Evolutionary conservation across 2,113 vertebrate species (phyloP).

Genomic region (Chamaetylas fuelleborni): DNA sequence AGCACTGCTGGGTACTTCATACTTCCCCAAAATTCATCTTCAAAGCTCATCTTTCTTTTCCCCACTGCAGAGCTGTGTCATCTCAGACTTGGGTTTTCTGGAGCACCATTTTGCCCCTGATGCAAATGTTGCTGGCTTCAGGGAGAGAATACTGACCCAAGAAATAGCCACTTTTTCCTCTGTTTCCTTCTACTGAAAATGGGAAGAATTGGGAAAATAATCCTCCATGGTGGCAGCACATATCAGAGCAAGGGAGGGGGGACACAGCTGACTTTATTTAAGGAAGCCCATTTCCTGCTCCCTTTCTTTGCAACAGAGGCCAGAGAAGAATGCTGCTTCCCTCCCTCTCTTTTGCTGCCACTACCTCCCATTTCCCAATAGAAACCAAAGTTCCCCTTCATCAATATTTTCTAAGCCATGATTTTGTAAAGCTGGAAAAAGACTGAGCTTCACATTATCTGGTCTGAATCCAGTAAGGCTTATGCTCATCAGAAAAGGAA

Average conservation of each 20-base stretch:
- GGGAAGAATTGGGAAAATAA: not conserved
- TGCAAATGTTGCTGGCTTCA: not conserved
- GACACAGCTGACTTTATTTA: fast-evolving
- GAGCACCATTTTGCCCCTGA: not conserved
- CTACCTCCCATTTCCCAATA: not conserved
- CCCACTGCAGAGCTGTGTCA: not conserved
- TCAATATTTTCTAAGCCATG: not conserved
- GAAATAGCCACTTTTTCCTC: not conserved
- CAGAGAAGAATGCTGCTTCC: not conserved
- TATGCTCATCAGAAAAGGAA: not conserved
- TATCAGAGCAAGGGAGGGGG: not conserved
- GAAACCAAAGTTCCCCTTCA: not conserved
- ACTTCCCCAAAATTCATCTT: not conserved
- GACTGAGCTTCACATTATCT: not conserved
- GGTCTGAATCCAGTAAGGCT: not conserved
- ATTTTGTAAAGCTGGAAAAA: not conserved
- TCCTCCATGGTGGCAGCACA: not conserved
- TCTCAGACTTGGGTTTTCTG: not conserved
- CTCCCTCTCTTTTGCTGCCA: not conserved
- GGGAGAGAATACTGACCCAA: not conserved
- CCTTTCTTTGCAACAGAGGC: not conserved
- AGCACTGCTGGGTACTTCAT: not conserved
- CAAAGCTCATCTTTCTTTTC: not conserved
- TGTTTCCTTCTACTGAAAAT: not conserved
- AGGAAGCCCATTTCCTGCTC: not conserved